Evolutionary conservation across 2,888 invertebrate genomes (phyloP), one percentile per base, ranked within the genome.

Genomic region (Hirtodrosophila alboralis): DNA sequence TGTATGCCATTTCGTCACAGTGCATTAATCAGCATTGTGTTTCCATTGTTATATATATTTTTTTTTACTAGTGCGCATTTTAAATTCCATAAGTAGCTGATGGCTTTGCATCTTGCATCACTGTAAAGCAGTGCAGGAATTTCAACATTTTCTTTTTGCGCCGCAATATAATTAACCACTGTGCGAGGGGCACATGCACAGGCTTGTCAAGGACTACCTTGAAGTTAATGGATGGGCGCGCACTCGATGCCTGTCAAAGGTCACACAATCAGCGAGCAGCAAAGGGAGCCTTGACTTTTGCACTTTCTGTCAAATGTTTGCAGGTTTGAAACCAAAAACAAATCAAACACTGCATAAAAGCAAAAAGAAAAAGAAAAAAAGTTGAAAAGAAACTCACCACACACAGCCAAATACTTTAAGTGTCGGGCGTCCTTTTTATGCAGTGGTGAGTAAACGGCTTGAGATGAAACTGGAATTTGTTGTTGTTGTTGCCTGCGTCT

Each of bases 241-340:
- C 18, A 67, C 64, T 75, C 58, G 67, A 63, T 74, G 49, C 38
- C 57, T 58, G 67, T n/a, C 69, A 85, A 84, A 84, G 80, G 80
- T 86, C 84, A 79, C 47, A 69, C 49, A 61, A 64, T 54, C 45
- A 56, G 49, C 61, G 45, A 45, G 16, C n/a, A n/a, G n/a, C n/a
- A n/a, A n/a, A 43, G 53, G 66, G 67, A 84, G 77, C 81, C 81
- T 86, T 83, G 81, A 83, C 86, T 83, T 83, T 83, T 83, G 77
- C 84, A 83, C 86, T 84, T 76, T 71, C 18, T 54, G 26, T 45
- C 52, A 67, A 79, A 84, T 66, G 64, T 68, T 79, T 64, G 52
- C 57, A 34, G 23, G 31, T 47, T 45, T 47, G 34, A 14, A 51
- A 45, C 27, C 12, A 37, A 23, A 13, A 14, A 10, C 36, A 14